Percentiles rank a stretch among this genome's conserved stretches.
phyloP scores from a whole-genome alignment of 2,888 invertebrate genomes.

The Xestia sexstrigata region DNA sequence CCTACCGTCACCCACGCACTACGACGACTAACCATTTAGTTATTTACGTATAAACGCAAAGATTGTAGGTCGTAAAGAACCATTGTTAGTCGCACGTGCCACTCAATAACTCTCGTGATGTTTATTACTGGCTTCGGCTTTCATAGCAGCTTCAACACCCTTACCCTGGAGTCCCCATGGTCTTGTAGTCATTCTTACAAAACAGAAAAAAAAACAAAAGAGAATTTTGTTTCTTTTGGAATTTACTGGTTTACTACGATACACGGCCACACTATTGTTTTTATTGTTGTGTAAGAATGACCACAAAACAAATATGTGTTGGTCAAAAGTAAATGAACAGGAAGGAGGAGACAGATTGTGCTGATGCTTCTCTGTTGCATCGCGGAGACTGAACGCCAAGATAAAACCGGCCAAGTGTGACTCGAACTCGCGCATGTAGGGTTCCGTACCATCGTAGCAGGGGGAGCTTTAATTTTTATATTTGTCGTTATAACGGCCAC shows the following conservation, averaged over 20 bases:
- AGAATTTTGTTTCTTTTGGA: too few relatives aligned
- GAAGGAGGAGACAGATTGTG: background rate
- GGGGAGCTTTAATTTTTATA: too few relatives aligned
- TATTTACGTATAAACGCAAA: slow-evolving; percentile 48
- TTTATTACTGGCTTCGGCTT: slow-evolving; percentile 50
- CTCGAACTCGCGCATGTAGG: too few relatives aligned
- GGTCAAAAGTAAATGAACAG: background rate
- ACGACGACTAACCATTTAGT: slow-evolving; percentile 24
- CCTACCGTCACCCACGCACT: slow-evolving; percentile 17
- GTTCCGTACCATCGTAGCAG: too few relatives aligned
- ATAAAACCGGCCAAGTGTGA: too few relatives aligned
- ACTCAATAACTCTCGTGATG: slow-evolving; percentile 35
- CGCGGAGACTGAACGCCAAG: background rate
- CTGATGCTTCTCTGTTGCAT: background rate
- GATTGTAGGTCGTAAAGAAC: slow-evolving; percentile 56
- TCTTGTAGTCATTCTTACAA: too few relatives aligned
- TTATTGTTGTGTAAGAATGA: background rate
- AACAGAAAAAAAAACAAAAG: too few relatives aligned
- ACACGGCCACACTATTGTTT: too few relatives aligned
- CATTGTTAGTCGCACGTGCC: slow-evolving; percentile 63
- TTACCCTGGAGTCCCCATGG: too few relatives aligned
- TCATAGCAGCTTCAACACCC: slow-evolving; percentile 34
- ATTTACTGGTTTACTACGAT: too few relatives aligned
- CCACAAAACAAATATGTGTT: background rate
- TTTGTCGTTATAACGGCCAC: too few relatives aligned